Base-by-base conservation (phyloP, 2,797 vertebrate genomes). In the Pelobates cultripes region DNA sequence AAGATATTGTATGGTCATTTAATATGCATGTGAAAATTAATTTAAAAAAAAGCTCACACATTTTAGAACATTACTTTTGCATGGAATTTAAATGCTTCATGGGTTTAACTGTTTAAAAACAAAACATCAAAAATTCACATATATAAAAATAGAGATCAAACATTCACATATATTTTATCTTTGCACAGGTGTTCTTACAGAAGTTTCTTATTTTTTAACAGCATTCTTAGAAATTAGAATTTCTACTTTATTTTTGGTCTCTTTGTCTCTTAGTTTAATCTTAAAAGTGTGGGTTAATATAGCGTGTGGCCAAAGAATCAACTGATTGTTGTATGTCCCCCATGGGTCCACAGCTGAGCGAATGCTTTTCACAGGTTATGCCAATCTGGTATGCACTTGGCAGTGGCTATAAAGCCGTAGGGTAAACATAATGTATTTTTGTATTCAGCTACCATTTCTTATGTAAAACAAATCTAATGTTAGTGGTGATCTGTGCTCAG, bases 351-450 rank as follows among this genome's bases (percentile, higher is more conserved):
- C 68, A 84, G 82, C 77, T 80, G 68, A 76, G 68, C 67, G 57
- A 75, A 84, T 75, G 60, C 75, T 84, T 84, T 75, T 80, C 44
- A 47, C 77, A 76, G 53, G 72, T 84, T 70, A 73, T 75, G 82
- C 82, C 77, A 76, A 76, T 68, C 68, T 76, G 77, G 45, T 60
- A 64, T 67, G 60, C 73, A 67, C 75, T 84, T 84, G 82, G 82
- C 82, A 83, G 76, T 60, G 43, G 51, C 42, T 42, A 73, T 68
- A 44, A 74, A 44, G 82, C 82, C 77, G 76, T 66, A 43, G 82
- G 77, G 77, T 79, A 70, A 71, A 84, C 47, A 76, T 66, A 83
- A 75, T 66, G 77, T 28, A 1, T 28, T 66, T 80, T 70, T 75
- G n/a, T 76, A 72, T 68, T 7, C 53, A 79, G 57, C 57, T 60